A percentile compares a stretch with the other conserved stretches of the same genome.
These are phyloP conservation scores for Seira ritae DNA, from an alignment of 2,888 invertebrate genomes.

Conservation along the genomic window DNA sequence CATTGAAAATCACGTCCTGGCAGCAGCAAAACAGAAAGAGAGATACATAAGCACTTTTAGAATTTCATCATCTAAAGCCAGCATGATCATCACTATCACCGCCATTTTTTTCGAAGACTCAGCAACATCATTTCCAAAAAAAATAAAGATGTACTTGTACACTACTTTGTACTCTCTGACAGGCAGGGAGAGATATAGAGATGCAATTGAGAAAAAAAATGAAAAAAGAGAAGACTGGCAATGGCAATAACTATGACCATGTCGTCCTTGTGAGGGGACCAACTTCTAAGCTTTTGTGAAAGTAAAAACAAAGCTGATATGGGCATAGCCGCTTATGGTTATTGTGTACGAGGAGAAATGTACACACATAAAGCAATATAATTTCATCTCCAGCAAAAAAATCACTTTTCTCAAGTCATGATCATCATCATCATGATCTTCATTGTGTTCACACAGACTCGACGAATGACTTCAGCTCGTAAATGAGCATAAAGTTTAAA, in stretches of 20 bases:
- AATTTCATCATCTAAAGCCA: background rate
- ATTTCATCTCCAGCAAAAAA: background rate
- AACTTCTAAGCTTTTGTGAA: background rate
- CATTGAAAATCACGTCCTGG: slow-evolving; percentile 82
- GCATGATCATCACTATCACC: slow-evolving; percentile 40
- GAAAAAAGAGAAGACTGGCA: background rate
- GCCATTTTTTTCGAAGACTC: no score
- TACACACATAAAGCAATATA: no score
- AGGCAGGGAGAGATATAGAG: background rate
- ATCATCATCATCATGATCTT: slow-evolving; percentile 25
- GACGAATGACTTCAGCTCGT: background rate
- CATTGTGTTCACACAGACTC: background rate
- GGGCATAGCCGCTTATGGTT: no score
- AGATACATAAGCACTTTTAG: background rate
- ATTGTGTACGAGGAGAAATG: no score
- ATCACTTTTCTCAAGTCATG: background rate
- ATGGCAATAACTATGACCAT: background rate
- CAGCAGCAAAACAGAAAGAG: slow-evolving; percentile 29
- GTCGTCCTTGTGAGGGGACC: background rate
- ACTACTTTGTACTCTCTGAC: background rate
- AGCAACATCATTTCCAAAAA: no score
- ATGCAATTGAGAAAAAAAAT: no score
- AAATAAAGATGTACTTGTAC: background rate
- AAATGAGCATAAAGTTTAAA: slow-evolving; percentile 18
- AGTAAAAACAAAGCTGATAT: background rate